A percentile compares a stretch with the other conserved stretches of the same genome.
Conservation (phyloP, 2,888 invertebrate genomes). For the Acrocyrtus sp. region DNA sequence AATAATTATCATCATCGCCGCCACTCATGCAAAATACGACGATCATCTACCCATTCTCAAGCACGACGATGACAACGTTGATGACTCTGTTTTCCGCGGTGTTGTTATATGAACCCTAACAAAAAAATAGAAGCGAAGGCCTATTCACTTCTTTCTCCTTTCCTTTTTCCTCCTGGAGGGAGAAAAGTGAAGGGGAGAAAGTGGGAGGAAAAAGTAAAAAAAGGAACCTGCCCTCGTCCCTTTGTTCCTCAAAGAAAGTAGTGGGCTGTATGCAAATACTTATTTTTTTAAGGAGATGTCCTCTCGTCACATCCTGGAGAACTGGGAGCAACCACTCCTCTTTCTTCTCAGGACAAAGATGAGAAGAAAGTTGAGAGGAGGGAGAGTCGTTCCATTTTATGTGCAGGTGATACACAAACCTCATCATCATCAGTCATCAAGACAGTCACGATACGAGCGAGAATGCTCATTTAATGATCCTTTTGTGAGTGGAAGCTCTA, state of each 20-base stretch:
- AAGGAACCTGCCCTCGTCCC: no score
- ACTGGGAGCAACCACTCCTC: no score
- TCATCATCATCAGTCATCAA: constrained; percentile 45
- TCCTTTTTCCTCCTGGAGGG: no score
- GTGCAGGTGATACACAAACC: constrained; percentile 36
- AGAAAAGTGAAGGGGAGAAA: no score
- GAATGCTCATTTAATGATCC: constrained; percentile 23
- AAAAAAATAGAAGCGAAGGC: no score
- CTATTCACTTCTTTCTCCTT: no score
- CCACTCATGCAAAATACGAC: constrained; percentile 37
- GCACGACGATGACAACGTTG: constrained; percentile 38
- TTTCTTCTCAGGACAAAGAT: no score
- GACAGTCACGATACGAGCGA: constrained; percentile 26
- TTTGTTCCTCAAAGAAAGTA: no score
- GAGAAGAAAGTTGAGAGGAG: background rate
- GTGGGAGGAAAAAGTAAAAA: no score
- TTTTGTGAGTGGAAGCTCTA: background rate
- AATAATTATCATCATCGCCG: constrained; percentile 13
- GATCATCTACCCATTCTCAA: constrained; percentile 6
- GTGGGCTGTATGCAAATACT: constrained; percentile 31
- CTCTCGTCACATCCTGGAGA: no score
- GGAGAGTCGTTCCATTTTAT: constrained; percentile 12
- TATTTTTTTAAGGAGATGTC: no score
- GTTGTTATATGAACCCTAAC: constrained; percentile 37
- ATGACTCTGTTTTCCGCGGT: constrained; percentile 44